These are phyloP conservation scores for Muscicapa comitata DNA, from an alignment of 2,797 vertebrate species.

Conservation along the genomic window DNA sequence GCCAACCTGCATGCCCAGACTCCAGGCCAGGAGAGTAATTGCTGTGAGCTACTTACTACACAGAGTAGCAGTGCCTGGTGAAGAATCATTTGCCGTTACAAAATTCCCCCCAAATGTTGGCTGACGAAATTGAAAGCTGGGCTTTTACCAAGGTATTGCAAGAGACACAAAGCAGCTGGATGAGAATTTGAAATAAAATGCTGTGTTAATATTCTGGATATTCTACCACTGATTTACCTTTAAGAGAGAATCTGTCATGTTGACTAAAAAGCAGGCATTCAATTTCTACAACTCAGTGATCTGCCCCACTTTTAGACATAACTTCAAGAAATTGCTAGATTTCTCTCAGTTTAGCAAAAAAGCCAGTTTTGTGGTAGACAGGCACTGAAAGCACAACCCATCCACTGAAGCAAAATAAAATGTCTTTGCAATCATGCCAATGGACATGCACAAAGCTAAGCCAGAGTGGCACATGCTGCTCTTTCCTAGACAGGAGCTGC, in stretches of 20 bases:
- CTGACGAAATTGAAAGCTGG: background rate
- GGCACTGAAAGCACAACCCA: background rate
- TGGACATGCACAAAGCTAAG: background rate
- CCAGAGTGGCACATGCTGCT: background rate
- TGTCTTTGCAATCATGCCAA: background rate
- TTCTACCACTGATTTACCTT: background rate
- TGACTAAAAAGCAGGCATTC: background rate
- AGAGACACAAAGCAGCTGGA: background rate
- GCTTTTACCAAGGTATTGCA: background rate
- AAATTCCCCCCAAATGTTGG: background rate
- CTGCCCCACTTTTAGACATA: background rate
- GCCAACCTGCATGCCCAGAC: background rate
- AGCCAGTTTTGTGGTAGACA: background rate
- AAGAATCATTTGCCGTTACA: background rate
- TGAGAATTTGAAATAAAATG: background rate
- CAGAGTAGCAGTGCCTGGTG: background rate
- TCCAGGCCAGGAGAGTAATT: background rate
- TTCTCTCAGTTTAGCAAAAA: constrained; percentile 17
- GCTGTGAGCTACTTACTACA: background rate
- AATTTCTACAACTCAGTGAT: background rate
- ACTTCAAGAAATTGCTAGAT: background rate
- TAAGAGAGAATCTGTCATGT: background rate
- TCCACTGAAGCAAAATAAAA: background rate
- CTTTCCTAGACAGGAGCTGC: background rate
- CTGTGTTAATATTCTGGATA: background rate